Evolutionary conservation across 30 jellyfish, hydroid and myxozoan genomes (phyloP), one percentile per base, ranked within the genome.

Genomic region (Chironex yamaguchii): DNA sequence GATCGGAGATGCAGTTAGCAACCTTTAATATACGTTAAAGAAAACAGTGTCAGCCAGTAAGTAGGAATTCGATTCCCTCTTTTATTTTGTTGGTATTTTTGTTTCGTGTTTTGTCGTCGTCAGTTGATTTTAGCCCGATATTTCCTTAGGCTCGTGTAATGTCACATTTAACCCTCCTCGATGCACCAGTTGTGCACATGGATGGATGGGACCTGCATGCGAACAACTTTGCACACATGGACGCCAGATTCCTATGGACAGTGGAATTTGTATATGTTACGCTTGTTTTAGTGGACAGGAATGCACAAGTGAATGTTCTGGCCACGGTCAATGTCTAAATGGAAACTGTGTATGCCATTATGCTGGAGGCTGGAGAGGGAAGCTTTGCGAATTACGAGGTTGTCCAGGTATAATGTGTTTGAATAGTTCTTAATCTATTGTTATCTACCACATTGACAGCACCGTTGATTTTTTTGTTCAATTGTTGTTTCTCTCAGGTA

Each of bases 131-230:
- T n/a, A n/a, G n/a, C n/a, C n/a, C n/a, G n/a, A n/a, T n/a, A n/a
- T n/a, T 20, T n/a, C 14, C 28, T 6, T 82, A 83, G 93, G 93
- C 20, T 22, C 71, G 13, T 83, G 93, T 49, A 83, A 70, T 36
- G 86, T 58, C 4, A 70, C 53, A 17, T 69, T 49, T 66, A 83
- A 67, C 72, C 93, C 93, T 25, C 93, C 93, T 27, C 70, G 36
- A 34, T 83, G 93, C 67, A 83, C 93, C 13, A 58, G 71, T 62
- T 83, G 93, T 34, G 58, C 29, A 0, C 52, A 69, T 22, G 93
- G 93, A 29, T 83, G 93, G 93, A 83, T 83, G 93, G 93, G 93
- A 21, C 82, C 87, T 6, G 79, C 93, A 12, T 83, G 93, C 64
- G 93, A 83, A 52, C 36, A 52, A 29, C 81, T 82, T 20, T 83